These are phyloP conservation scores for Merops nubicus DNA, from an alignment of 2,113 vertebrate genomes.

Conservation along the genomic window DNA sequence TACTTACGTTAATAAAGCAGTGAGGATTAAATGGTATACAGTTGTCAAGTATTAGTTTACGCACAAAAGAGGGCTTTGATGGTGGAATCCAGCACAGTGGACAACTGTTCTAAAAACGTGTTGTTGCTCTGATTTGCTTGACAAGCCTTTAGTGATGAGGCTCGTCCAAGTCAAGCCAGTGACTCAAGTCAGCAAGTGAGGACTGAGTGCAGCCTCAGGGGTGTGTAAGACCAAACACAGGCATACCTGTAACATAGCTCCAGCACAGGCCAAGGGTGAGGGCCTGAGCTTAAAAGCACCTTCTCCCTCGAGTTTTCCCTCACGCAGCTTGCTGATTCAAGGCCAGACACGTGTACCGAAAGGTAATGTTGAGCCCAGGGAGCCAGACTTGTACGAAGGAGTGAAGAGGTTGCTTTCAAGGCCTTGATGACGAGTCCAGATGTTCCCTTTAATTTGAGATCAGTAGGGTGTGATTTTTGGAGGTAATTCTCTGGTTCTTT, in stretches of 20 bases:
- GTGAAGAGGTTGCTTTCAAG: background rate
- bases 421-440: background rate
- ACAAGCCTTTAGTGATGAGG: background rate
- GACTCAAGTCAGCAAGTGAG: background rate
- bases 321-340: background rate
- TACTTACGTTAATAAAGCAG: background rate
- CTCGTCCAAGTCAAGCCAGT: background rate
- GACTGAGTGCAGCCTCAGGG: background rate
- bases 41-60: background rate
- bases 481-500: background rate
- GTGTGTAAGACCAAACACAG: background rate
- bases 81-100: background rate
- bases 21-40: background rate
- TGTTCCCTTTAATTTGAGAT: background rate
- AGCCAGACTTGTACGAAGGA: background rate
- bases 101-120: background rate
- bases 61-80: background rate
- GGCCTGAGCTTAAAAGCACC: background rate
- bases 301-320: background rate
- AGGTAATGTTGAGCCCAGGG: background rate
- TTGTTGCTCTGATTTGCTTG: accelerated
- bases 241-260: accelerated
- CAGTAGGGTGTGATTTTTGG: background rate
- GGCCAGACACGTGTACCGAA: background rate
- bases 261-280: background rate